Percentiles rank a stretch among this genome's conserved stretches.
phyloP scores from a whole-genome alignment of 2,797 vertebrate genomes.

The Takifugu ocellatus region DNA sequence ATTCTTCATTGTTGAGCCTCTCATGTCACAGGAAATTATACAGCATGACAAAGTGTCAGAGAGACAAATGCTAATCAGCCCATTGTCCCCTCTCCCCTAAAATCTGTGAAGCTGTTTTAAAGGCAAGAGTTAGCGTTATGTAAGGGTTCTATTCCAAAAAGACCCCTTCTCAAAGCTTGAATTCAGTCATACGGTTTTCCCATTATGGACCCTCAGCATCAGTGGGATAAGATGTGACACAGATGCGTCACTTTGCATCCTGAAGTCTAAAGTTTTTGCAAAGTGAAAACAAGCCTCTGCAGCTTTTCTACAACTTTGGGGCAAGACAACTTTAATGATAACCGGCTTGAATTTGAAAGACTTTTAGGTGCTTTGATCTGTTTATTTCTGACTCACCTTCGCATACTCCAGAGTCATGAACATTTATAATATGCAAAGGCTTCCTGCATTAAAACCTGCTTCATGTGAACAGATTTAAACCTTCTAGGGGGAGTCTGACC shows the following conservation, averaged over 20 bases:
- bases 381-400: slow-evolving; percentile 67
- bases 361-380: slow-evolving; percentile 65
- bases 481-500: slow-evolving; percentile 56
- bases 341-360: slow-evolving; percentile 50
- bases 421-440: slow-evolving; percentile 67
- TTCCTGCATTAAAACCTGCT: slow-evolving; percentile 45
- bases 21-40: slow-evolving; percentile 28
- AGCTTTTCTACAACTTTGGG: slow-evolving; percentile 23
- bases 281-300: slow-evolving; percentile 51
- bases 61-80: slow-evolving; percentile 39
- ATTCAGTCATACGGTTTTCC: slow-evolving; percentile 13
- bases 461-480: slow-evolving; percentile 47
- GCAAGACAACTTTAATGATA: slow-evolving; percentile 58
- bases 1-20: slow-evolving; percentile 41
- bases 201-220: slow-evolving; percentile 21
- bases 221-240: slow-evolving; percentile 10
- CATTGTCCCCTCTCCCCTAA: slow-evolving; percentile 10
- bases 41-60: not conserved
- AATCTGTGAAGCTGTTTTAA: slow-evolving; percentile 10
- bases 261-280: slow-evolving; percentile 25
- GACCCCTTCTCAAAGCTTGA: slow-evolving; percentile 22
- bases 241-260: slow-evolving; percentile 26
- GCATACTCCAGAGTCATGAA: slow-evolving; percentile 65
- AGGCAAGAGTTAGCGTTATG: slow-evolving; percentile 19
- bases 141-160: slow-evolving; percentile 30